Percentiles rank a stretch among this genome's conserved stretches.
Conservation (phyloP, 2,888 invertebrate species). For the Folsomia candida region DNA sequence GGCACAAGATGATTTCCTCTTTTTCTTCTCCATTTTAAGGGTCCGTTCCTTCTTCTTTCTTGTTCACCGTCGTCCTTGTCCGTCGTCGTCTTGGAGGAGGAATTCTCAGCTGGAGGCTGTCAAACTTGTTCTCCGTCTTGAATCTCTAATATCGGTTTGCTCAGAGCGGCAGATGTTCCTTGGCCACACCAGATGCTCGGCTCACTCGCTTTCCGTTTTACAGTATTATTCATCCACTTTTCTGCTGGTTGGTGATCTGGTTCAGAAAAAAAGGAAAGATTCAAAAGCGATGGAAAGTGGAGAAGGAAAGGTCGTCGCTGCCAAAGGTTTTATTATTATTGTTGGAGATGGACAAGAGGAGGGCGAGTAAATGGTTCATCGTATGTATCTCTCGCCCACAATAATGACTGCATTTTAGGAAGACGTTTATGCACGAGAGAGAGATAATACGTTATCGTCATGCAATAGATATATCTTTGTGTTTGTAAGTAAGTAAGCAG, state of each 20-base stretch:
- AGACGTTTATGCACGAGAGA: neutral
- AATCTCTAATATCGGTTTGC: neutral
- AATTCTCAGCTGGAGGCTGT: conserved; percentile 8
- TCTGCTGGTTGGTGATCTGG: neutral
- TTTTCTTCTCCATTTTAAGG: neutral
- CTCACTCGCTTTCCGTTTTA: conserved; percentile 2
- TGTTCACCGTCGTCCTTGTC: neutral
- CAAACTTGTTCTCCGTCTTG: neutral
- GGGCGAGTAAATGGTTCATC: neutral
- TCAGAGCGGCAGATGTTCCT: conserved; percentile 12
- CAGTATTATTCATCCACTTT: neutral
- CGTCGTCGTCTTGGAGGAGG: too few relatives aligned
- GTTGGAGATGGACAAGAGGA: too few relatives aligned
- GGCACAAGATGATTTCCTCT: neutral
- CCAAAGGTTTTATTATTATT: neutral
- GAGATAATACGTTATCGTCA: too few relatives aligned
- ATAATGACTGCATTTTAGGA: neutral
- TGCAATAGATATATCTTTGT: neutral
- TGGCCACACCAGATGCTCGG: conserved; percentile 14
- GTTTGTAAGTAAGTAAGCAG: too few relatives aligned
- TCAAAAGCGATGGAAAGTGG: neutral
- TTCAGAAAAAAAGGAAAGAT: too few relatives aligned
- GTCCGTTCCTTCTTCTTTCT: neutral
- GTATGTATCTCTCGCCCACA: neutral
- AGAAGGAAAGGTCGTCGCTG: neutral